Percentiles rank a stretch among this genome's conserved stretches.
Evolutionary conservation across 2,797 vertebrate genomes (phyloP).

Genomic region (Odontamblyopus rebecca): DNA sequence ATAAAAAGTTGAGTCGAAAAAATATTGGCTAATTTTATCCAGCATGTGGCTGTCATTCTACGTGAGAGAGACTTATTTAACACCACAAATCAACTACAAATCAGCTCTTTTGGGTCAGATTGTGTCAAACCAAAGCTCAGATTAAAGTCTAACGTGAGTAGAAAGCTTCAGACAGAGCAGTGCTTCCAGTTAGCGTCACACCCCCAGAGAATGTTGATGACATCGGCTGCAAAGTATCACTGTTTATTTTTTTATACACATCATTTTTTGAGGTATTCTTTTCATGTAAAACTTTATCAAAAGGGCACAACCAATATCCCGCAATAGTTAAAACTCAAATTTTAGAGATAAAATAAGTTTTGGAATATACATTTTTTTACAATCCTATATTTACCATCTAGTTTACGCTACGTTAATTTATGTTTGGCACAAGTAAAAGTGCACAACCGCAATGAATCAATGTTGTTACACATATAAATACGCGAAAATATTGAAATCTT

Average conservation of each 20-base stretch:
- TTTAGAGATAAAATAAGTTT: not conserved
- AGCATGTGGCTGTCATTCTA: no score
- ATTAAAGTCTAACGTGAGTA: no score
- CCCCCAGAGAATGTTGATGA: no score
- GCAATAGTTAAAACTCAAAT: not conserved
- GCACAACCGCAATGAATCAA: constrained; percentile 17
- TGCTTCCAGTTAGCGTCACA: no score
- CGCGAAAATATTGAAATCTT: not conserved
- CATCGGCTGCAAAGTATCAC: no score
- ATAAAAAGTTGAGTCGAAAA: no score
- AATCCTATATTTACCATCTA: not conserved
- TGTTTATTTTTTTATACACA: not conserved
- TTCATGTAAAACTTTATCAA: not conserved
- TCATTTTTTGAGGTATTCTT: not conserved
- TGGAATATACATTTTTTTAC: constrained; percentile 5
- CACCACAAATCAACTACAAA: no score
- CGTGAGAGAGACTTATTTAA: no score
- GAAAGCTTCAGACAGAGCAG: no score
- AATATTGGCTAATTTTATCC: no score
- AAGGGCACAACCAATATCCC: not conserved
- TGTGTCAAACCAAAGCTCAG: no score
- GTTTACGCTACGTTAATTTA: not conserved
- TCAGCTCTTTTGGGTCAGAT: no score
- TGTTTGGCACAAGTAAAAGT: constrained; percentile 32
- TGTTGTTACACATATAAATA: constrained; percentile 4